Evolutionary conservation across 1,140 invertebrate species (phyloP).

Genomic region (Drosophila obscura): DNA sequence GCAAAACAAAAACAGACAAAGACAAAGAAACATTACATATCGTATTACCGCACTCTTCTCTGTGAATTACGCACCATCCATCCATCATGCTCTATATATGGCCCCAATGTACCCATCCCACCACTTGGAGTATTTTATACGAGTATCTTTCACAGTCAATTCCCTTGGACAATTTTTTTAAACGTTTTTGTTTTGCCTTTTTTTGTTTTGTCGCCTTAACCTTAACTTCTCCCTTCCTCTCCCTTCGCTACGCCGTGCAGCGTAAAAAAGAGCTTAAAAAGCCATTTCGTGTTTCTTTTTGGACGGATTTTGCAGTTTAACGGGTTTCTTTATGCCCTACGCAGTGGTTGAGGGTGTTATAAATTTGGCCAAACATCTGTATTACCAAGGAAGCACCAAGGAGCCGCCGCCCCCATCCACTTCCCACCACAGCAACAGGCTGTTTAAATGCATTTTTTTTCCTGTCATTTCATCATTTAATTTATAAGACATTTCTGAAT

Average conservation of each 20-base stretch:
- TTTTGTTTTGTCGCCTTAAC: slow-evolving; percentile 23
- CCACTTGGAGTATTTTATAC: slow-evolving; percentile 14
- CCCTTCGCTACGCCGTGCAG: slow-evolving; percentile 17
- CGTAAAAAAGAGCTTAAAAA: slow-evolving; percentile 34
- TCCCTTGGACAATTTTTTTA: slow-evolving; percentile 40
- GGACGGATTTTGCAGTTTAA: slow-evolving; percentile 16
- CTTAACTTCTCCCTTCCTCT: slow-evolving; percentile 14
- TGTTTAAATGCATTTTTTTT: too few relatives aligned
- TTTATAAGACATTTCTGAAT: too few relatives aligned
- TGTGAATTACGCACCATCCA: not conserved
- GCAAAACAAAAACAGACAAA: too few relatives aligned
- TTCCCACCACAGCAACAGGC: too few relatives aligned
- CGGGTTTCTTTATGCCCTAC: too few relatives aligned
- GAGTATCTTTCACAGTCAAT: slow-evolving; percentile 40
- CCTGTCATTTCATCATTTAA: too few relatives aligned
- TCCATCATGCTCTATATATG: slow-evolving; percentile 18
- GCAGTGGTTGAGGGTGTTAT: not conserved
- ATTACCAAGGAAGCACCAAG: too few relatives aligned
- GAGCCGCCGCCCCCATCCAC: too few relatives aligned
- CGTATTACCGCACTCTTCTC: not conserved
- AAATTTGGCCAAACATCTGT: not conserved
- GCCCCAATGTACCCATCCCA: too few relatives aligned
- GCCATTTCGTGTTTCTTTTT: slow-evolving; percentile 34
- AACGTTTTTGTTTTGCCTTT: slow-evolving; percentile 12
- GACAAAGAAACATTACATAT: too few relatives aligned